phyloP scores from a whole-genome alignment of 2,113 vertebrate genomes.

The Pundamilia nyererei region DNA sequence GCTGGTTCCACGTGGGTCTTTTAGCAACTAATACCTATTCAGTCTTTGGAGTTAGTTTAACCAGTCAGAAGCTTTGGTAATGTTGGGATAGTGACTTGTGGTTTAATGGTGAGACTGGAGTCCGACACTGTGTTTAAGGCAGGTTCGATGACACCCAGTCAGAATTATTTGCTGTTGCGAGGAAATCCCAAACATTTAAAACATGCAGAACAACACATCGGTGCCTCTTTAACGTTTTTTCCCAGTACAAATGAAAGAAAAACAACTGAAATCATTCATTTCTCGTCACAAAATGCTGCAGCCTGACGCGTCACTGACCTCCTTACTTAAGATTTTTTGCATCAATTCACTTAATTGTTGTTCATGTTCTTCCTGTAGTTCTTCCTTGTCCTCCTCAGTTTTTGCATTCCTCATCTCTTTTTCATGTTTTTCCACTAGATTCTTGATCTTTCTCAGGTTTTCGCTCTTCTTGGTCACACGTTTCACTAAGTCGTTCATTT shows the following conservation, averaged over 20 bases:
- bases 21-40: accelerated
- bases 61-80: neutral
- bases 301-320: accelerated
- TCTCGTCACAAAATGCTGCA: neutral
- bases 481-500: neutral
- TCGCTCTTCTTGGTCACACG: neutral
- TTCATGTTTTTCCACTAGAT: neutral
- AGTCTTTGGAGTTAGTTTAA: accelerated
- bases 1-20: accelerated
- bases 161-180: accelerated
- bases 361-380: accelerated
- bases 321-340: accelerated
- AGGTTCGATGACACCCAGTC: accelerated
- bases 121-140: too few species aligned
- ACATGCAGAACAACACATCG: accelerated
- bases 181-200: accelerated
- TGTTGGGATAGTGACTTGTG: neutral
- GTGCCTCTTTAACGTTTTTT: accelerated
- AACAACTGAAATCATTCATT: neutral
- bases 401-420: accelerated
- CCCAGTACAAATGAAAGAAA: accelerated
- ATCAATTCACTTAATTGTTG: accelerated
- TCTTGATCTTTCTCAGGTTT: accelerated
- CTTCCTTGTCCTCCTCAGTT: accelerated
- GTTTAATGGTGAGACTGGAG: neutral